Conservation (phyloP, 2,113 vertebrate species). For the Crotalus horridus region DNA sequence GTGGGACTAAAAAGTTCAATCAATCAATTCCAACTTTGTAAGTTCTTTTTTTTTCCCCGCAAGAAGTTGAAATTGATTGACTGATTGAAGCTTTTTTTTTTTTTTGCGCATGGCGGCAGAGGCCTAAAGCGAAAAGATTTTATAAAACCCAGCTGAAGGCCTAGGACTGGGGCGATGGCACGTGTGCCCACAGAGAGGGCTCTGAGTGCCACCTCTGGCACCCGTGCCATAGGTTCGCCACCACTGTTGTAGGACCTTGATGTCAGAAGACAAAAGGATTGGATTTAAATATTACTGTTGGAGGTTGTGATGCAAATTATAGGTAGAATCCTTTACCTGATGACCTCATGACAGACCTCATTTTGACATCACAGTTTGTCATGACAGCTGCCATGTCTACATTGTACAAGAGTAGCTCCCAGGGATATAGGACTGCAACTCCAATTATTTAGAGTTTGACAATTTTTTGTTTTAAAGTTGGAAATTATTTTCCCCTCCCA, state of each 20-base stretch:
- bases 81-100: too few species aligned
- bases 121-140: too few species aligned
- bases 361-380: neutral
- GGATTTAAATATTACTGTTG: neutral
- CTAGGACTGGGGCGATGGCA: too few species aligned
- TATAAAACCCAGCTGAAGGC: too few species aligned
- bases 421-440: neutral
- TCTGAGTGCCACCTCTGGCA: too few species aligned
- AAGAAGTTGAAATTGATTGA: too few species aligned
- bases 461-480: neutral
- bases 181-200: too few species aligned
- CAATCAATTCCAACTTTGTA: too few species aligned
- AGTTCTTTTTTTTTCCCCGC: too few species aligned
- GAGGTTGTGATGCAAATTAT: neutral
- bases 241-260: neutral
- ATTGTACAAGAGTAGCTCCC: neutral
- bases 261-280: neutral
- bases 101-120: too few species aligned
- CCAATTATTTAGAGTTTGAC: neutral
- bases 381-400: neutral
- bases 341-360: neutral
- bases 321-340: neutral
- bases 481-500: constrained; percentile 16
- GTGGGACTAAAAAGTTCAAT: too few species aligned
- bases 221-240: too few species aligned